phyloP scores from a whole-genome alignment of 2,888 invertebrate species.

The Drosophila fungiperda region DNA sequence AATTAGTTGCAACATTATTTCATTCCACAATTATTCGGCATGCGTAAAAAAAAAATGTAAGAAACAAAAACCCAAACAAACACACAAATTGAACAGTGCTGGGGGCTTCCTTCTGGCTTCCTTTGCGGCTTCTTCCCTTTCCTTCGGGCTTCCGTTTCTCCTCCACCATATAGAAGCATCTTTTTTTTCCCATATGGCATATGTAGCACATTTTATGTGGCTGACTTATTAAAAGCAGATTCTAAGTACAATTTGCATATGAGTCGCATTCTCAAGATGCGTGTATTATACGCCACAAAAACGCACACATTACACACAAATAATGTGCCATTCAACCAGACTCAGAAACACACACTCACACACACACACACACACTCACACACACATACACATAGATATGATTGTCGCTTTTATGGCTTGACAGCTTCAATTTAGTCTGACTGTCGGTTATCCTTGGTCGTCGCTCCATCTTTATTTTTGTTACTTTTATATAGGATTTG shows the following conservation, averaged over 20 bases:
- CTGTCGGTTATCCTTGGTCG: conserved; percentile 3
- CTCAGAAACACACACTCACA: not conserved
- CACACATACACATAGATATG: not conserved
- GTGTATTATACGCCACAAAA: conserved; percentile 18
- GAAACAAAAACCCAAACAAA: not conserved
- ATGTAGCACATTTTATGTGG: conserved; percentile 40
- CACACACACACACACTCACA: not conserved
- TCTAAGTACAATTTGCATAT: conserved; percentile 61
- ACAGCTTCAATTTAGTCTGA: conserved; percentile 53
- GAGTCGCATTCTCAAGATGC: conserved; percentile 30
- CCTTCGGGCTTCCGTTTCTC: not conserved
- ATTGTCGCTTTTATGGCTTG: conserved; percentile 49
- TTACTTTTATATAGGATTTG: conserved; percentile 47
- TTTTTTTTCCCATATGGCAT: conserved; percentile 2
- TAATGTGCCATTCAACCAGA: conserved; percentile 15
- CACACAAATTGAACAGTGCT: not conserved
- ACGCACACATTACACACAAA: conserved; percentile 23
- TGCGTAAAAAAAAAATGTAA: conserved; percentile 4
- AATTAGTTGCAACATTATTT: conserved; percentile 72
- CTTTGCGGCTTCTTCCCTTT: not conserved
- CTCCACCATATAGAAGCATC: not conserved
- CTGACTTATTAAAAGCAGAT: conserved; percentile 65
- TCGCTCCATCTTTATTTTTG: conserved; percentile 37
- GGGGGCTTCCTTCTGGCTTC: not conserved
- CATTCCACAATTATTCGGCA: conserved; percentile 54